phyloP scores from a whole-genome alignment of 2,888 invertebrate genomes.

The Allacma fusca region DNA sequence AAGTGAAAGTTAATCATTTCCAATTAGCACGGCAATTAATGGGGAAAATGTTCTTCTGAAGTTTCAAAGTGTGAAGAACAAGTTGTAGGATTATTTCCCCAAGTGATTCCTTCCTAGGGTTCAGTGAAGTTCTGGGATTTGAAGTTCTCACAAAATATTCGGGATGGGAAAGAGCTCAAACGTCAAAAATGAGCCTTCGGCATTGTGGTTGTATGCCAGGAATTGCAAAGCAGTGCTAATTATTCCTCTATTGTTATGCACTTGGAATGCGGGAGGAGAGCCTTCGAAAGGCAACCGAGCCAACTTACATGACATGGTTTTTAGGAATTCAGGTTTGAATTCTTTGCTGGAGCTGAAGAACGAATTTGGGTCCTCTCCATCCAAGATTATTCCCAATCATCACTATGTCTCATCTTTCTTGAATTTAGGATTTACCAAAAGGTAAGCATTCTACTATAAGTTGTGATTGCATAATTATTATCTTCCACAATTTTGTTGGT shows the following conservation, averaged over 20 bases:
- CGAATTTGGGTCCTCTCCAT: slow-evolving; percentile 39
- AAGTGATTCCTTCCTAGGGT: too few relatives aligned
- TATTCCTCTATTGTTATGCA: neutral
- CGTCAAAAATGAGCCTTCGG: neutral
- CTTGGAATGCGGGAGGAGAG: slow-evolving; percentile 11
- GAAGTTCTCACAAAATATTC: neutral
- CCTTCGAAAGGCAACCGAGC: neutral
- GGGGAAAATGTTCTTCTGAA: too few relatives aligned
- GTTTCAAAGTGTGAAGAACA: neutral
- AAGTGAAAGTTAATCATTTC: too few relatives aligned
- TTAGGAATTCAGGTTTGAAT: slow-evolving; percentile 11
- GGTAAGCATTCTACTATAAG: slow-evolving; percentile 41
- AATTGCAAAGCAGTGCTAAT: neutral
- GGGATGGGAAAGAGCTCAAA: neutral
- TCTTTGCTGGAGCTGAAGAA: slow-evolving; percentile 39
- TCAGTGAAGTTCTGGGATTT: neutral
- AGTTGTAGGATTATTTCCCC: too few relatives aligned
- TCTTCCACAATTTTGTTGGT: too few relatives aligned
- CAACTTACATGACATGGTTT: slow-evolving; percentile 3
- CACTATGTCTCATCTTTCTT: slow-evolving; percentile 59
- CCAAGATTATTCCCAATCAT: slow-evolving; percentile 57
- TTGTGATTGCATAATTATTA: too few relatives aligned
- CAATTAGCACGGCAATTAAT: too few relatives aligned
- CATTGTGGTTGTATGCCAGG: neutral
- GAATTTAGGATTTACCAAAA: slow-evolving; percentile 55